Evolutionary conservation across 1,140 invertebrate genomes (phyloP).

Genomic region (Hypothenemus hampei): DNA sequence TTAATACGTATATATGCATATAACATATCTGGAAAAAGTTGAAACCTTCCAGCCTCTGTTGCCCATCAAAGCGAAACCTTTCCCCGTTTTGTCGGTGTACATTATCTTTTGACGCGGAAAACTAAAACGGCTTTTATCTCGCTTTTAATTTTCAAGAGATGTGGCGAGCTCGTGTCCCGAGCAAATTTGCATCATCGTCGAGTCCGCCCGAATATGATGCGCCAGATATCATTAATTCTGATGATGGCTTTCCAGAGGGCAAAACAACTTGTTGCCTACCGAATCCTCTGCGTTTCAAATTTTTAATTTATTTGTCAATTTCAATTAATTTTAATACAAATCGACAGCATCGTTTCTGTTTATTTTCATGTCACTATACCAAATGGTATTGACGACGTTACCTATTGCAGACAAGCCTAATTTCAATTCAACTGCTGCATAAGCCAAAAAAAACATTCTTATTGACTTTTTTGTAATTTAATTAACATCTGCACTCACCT

Average conservation of each 20-base stretch:
- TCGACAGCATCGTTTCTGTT: no score
- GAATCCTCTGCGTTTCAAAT: background rate
- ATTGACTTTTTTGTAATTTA: no score
- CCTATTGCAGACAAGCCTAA: no score
- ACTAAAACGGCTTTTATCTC: slow-evolving; percentile 16
- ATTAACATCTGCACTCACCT: no score
- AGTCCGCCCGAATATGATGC: slow-evolving; percentile 10
- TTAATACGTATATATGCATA: no score
- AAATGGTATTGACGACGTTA: no score
- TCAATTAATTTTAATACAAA: no score
- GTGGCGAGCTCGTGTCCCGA: slow-evolving; percentile 3
- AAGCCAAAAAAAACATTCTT: no score
- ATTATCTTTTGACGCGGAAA: slow-evolving; percentile 16
- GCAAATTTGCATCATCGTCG: slow-evolving; percentile 15
- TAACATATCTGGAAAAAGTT: no score
- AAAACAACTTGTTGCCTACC: slow-evolving; percentile 12
- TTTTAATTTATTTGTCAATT: background rate
- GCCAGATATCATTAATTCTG: slow-evolving; percentile 10
- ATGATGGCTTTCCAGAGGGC: slow-evolving; percentile 7
- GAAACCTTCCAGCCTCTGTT: no score
- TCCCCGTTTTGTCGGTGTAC: background rate
- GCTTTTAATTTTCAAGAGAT: slow-evolving; percentile 15
- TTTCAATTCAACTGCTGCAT: no score
- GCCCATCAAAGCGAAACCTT: slow-evolving; percentile 4
- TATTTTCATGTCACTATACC: no score